Conservation (phyloP, 2,113 vertebrate genomes). For the Anser cygnoides region DNA sequence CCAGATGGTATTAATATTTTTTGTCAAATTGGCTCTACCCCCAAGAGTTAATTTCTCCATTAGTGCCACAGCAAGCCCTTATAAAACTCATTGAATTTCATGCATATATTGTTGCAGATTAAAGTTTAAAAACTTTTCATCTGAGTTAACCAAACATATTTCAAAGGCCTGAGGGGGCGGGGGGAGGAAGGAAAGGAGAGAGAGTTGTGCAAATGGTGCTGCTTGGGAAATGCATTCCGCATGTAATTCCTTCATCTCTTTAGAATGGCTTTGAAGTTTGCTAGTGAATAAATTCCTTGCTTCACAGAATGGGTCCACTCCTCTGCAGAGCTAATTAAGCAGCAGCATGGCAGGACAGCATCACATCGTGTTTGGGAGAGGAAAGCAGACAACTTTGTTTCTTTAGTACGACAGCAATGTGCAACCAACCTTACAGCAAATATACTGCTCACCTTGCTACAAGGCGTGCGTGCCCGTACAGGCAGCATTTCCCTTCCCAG, state of each 20-base stretch:
- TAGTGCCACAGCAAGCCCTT: not conserved
- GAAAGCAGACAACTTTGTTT: not conserved
- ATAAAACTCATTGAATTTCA: not conserved
- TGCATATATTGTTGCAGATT: not conserved
- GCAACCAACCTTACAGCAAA: fast-evolving
- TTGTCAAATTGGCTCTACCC: not conserved
- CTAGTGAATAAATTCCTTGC: not conserved
- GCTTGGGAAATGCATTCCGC: not conserved
- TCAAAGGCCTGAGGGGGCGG: not conserved
- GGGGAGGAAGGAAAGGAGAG: not conserved
- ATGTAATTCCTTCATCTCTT: not conserved
- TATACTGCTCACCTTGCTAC: not conserved
- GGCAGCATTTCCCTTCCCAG: not conserved
- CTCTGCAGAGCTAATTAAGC: not conserved
- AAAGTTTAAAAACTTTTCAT: slow-evolving; percentile 1
- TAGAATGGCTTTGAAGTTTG: slow-evolving; percentile 5
- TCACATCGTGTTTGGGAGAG: not conserved
- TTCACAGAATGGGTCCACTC: not conserved
- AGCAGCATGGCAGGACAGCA: not conserved
- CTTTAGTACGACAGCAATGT: not conserved
- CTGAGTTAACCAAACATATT: not conserved
- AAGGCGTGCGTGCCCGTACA: not conserved
- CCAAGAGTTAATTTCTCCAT: slow-evolving; percentile 10
- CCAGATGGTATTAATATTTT: not conserved
- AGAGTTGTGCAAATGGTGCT: not conserved